Evolutionary conservation across 2,113 vertebrate genomes (phyloP).

Genomic region (Furnarius figulus): DNA sequence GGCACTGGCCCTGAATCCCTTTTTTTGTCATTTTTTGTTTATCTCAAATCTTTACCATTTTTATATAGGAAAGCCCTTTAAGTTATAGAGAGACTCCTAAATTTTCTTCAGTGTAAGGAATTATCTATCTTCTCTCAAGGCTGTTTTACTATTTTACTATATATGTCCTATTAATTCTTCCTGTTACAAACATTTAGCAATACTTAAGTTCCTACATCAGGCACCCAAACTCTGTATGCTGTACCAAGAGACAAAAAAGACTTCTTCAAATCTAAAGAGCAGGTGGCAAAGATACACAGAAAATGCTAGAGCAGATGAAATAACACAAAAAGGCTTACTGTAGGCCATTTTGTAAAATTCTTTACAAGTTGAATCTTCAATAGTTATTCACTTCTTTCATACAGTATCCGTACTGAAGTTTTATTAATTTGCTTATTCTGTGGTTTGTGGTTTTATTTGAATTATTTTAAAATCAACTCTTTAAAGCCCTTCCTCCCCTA

Average conservation of each 20-base stretch:
- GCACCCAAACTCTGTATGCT: neutral
- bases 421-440: neutral
- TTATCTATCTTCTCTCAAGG: neutral
- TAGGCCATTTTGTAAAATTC: neutral
- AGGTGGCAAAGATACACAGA: neutral
- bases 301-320: neutral
- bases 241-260: neutral
- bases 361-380: neutral
- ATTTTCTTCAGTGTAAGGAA: neutral
- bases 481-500: neutral
- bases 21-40: neutral
- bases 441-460: neutral
- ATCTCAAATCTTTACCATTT: neutral
- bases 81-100: neutral
- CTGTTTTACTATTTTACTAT: neutral
- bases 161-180: neutral
- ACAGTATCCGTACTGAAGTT: neutral
- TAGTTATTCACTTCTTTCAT: neutral
- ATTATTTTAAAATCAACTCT: neutral
- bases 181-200: neutral
- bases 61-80: neutral
- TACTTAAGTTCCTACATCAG: neutral
- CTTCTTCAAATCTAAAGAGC: neutral
- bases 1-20: neutral
- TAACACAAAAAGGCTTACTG: neutral